Base-by-base conservation (phyloP, 64 coral and sea anemone species). In the Pachyseris speciosa region DNA sequence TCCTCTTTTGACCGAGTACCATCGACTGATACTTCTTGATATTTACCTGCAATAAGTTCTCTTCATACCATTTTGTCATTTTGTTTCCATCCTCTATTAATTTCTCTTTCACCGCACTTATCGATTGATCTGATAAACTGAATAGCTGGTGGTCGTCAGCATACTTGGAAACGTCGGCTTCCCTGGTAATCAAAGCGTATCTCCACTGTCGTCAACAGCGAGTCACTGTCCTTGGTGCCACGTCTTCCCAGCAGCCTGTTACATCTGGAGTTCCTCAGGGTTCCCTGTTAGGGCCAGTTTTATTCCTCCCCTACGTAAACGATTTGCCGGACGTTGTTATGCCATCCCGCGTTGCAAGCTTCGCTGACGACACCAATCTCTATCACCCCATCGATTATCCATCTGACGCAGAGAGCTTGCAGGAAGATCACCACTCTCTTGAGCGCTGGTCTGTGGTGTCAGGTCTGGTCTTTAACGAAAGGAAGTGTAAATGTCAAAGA, bases 321-420 rank as follows among this genome's bases (percentile, higher is more conserved):
- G 78, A 83, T 25, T 49, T 52, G 0, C 22, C 53, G 1, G 78
- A 91, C 28, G 60, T 53, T 41, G 78, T 84, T 29, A 42, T 9
- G 16, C 16, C 50, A n/a, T 43, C 40, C 32, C 69, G 73, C 55
- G 58, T 78, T n/a, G 83, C 58, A 53, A 51, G 67, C 53, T 87
- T 93, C 59, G 91, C 91, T 33, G 91, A 75, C 29, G 90, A 92
- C 15, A 92, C 67, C 2, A 92, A 92, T 27, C 32, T 92, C 9
- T 74, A 31, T 12, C 37, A 11, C 17, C 2, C 45, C 24, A 74
- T 92, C n/a, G 52, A 50, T 10, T 48, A 48, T 19, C 22, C 29
- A 49, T 8, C 34, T 20, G 83, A 87, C 70, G 55, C 70, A 10
- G 26, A 34, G 15, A 37, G 0, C 19, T 43, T 93, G 19, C 83